phyloP scores from a whole-genome alignment of 2,113 vertebrate genomes.

The Sakesphorus luctuosus region DNA sequence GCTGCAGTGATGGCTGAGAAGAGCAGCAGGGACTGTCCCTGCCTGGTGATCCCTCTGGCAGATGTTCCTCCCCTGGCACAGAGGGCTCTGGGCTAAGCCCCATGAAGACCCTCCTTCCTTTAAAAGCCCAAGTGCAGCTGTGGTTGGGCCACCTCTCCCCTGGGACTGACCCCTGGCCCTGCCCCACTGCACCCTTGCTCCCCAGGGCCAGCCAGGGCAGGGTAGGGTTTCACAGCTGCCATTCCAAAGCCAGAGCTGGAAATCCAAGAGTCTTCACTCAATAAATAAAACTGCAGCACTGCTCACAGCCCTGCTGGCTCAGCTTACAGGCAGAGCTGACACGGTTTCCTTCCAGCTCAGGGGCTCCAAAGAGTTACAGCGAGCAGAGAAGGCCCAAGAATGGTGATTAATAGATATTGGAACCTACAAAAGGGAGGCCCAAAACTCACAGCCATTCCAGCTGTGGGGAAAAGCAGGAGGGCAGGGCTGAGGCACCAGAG shows the following conservation, averaged over 20 bases:
- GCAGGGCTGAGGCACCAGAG: neutral
- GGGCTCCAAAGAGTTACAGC: neutral
- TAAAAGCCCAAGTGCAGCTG: conserved; percentile 69
- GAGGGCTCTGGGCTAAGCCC: conserved; percentile 66
- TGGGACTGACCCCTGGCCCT: conserved; percentile 75
- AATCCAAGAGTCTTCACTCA: conserved; percentile 54
- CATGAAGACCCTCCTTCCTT: conserved; percentile 34
- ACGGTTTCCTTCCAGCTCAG: conserved; percentile 43
- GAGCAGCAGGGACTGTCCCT: conserved; percentile 50
- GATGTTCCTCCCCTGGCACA: conserved; percentile 49
- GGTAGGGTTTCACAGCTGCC: conserved; percentile 69
- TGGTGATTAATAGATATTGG: conserved; percentile 29
- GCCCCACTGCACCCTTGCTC: conserved; percentile 33
- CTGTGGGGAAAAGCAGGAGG: neutral
- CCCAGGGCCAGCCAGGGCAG: conserved; percentile 35
- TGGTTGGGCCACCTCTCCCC: conserved; percentile 51
- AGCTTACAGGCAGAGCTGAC: conserved; percentile 55
- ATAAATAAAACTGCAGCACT: conserved; percentile 58
- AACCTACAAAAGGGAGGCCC: neutral
- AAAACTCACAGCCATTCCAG: neutral
- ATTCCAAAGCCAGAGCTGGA: conserved; percentile 46
- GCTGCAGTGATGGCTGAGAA: conserved; percentile 59
- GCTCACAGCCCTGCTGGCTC: conserved; percentile 21
- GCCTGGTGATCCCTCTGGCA: conserved; percentile 67
- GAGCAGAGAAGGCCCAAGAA: conserved; percentile 61